Percentiles rank a stretch among this genome's conserved stretches.
Evolutionary conservation across 2,888 invertebrate genomes (phyloP).

Genomic region (Margaritifera margaritifera): DNA sequence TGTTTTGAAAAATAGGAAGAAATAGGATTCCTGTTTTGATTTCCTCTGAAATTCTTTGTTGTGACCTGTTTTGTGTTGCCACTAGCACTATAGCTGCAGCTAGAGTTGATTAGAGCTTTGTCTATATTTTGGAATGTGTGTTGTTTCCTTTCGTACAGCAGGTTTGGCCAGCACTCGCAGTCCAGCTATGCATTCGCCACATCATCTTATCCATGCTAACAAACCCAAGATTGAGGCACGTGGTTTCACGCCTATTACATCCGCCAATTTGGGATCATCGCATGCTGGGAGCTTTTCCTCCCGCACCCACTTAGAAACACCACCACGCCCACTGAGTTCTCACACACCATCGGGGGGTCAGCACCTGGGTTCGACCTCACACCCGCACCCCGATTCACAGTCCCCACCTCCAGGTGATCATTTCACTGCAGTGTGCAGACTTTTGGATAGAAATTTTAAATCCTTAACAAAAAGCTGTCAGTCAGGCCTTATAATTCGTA

Average conservation of each 20-base stretch:
- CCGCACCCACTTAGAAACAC: slow-evolving; percentile 58
- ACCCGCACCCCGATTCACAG: slow-evolving; percentile 36
- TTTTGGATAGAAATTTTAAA: too few relatives aligned
- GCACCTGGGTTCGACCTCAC: slow-evolving; percentile 39
- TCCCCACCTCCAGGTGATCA: slow-evolving; percentile 35
- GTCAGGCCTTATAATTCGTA: too few relatives aligned
- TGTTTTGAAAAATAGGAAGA: too few relatives aligned
- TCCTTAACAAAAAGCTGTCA: too few relatives aligned
- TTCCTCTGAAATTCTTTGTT: neutral
- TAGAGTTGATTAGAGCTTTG: neutral
- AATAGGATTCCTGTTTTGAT: too few relatives aligned
- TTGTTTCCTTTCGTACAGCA: slow-evolving; percentile 19
- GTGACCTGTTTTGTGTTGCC: neutral
- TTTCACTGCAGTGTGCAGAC: too few relatives aligned
- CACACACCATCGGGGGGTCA: slow-evolving; percentile 53
- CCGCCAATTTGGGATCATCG: slow-evolving; percentile 26
- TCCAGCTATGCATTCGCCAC: slow-evolving; percentile 70
- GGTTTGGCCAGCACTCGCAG: slow-evolving; percentile 38
- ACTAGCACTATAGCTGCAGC: neutral
- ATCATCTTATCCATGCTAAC: slow-evolving; percentile 66
- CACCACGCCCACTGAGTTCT: slow-evolving; percentile 67
- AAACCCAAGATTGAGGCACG: slow-evolving; percentile 48
- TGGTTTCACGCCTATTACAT: slow-evolving; percentile 51
- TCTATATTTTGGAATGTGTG: neutral
- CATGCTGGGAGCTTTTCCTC: slow-evolving; percentile 30